A percentile compares a stretch with the other conserved stretches of the same genome.
Conservation (phyloP, 2,797 vertebrate species). For the Phoeniculus purpureus region DNA sequence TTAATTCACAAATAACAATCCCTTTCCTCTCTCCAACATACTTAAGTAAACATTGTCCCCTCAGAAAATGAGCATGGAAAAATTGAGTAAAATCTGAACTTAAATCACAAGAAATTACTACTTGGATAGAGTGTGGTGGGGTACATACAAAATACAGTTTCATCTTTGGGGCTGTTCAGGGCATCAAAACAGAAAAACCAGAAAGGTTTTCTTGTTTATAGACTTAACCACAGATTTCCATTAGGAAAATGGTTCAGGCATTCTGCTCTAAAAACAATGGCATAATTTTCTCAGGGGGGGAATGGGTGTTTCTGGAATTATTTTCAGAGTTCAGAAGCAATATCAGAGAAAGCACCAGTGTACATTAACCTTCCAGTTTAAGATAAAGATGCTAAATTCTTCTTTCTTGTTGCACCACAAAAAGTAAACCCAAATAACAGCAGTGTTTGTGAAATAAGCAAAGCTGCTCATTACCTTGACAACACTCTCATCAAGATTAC, state of each 20-base stretch:
- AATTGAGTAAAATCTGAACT: slow-evolving; percentile 7
- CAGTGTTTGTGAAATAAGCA: not conserved
- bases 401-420: not conserved
- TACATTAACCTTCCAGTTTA: not conserved
- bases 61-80: slow-evolving; percentile 22
- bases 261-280: not conserved
- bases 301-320: not conserved
- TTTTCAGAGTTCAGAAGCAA: not conserved
- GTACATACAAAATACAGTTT: not conserved
- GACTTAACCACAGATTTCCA: not conserved
- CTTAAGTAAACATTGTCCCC: not conserved
- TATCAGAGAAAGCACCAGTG: not conserved
- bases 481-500: not conserved
- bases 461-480: not conserved
- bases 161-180: slow-evolving; percentile 5
- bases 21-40: not conserved
- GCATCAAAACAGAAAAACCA: not conserved
- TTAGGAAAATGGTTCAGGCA: not conserved
- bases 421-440: not conserved
- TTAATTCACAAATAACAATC: no score
- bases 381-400: not conserved
- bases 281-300: not conserved
- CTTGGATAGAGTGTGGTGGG: not conserved
- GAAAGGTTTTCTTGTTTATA: not conserved
- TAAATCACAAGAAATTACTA: not conserved